Base-by-base conservation (phyloP, 2,113 vertebrate species). In the Paratilapia polleni region DNA sequence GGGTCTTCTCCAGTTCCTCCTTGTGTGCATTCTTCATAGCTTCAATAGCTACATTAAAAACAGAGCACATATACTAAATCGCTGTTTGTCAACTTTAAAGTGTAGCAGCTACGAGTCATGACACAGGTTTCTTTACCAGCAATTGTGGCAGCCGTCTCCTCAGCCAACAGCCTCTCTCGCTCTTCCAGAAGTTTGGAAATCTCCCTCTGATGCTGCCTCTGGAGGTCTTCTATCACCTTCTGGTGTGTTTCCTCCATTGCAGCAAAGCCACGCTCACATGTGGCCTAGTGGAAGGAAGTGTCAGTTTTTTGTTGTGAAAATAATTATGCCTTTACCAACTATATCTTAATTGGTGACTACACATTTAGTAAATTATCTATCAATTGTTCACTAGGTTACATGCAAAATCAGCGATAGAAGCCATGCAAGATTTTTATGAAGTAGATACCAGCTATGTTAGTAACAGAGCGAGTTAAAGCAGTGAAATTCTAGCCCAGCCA, bases 161-260 rank as follows among this genome's bases (percentile, higher is more conserved):
- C 98, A 0, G 97, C 98, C 88, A 99, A 92, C 20, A 99, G 96
- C 56, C 98, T 96, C 84, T 99, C 98, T 14, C 98, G 97, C 93
- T 99, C 98, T 61, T 99, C 97, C 78, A 98, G 93, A 43, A 99
- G 96, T 88, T 99, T 98, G 92, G 97, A 97, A 77, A 99, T 96
- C 93, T 99, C 98, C 60, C 97, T 96, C 93, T 99, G 98, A 91
- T 99, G 98, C 89, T 99, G 98, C 91, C 97, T 94, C 93, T 98
- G 98, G 81, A 99, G 93, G 89, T 99, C 98, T 58, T 98, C 98
- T 0, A 99, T 96, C 81, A 99, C 97, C 91, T 99, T 99, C 86
- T 99, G 98, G 90, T 99, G 98, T 0, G 98, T 99, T 90, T 99
- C 98, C 88, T 99, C 98, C 98, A 99, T 99, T 54, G 98, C 97